phyloP scores from a whole-genome alignment of 1,140 invertebrate species.

The Mesaphorura yosii region DNA sequence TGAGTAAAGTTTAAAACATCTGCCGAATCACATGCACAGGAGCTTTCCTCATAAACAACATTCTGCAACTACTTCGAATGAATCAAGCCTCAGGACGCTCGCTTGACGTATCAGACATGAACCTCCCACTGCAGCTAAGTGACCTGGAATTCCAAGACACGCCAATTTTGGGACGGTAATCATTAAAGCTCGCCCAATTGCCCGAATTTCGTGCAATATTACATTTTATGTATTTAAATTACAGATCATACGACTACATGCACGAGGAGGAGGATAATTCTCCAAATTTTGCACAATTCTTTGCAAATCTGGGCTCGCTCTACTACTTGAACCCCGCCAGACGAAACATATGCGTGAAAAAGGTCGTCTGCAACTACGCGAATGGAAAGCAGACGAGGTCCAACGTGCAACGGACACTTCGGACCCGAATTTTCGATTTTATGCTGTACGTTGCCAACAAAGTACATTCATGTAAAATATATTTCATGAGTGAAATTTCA shows the following conservation, averaged over 20 bases:
- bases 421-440: conserved; percentile 23
- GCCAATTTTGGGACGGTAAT: too few relatives aligned
- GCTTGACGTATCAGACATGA: conserved; percentile 8
- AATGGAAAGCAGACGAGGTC: conserved; percentile 15
- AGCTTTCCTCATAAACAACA: conserved; percentile 30
- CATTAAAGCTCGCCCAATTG: too few relatives aligned
- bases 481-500: background rate
- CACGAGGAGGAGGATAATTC: background rate
- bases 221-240: too few relatives aligned
- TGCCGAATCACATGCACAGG: conserved; percentile 13
- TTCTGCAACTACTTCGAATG: conserved; percentile 24
- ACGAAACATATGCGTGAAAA: conserved; percentile 26
- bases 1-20: background rate
- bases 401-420: background rate
- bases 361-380: conserved; percentile 24
- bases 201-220: too few relatives aligned
- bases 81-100: conserved; percentile 16
- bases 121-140: conserved; percentile 14
- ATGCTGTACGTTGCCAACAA: conserved; percentile 21
- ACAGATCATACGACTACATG: too few relatives aligned
- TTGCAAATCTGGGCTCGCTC: conserved; percentile 27
- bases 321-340: conserved; percentile 24
- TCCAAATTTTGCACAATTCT: conserved; percentile 22
- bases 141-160: conserved; percentile 6
- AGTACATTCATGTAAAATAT: background rate